Evolutionary conservation across 2,113 vertebrate species (phyloP).

Genomic region (Apteryx mantelli): DNA sequence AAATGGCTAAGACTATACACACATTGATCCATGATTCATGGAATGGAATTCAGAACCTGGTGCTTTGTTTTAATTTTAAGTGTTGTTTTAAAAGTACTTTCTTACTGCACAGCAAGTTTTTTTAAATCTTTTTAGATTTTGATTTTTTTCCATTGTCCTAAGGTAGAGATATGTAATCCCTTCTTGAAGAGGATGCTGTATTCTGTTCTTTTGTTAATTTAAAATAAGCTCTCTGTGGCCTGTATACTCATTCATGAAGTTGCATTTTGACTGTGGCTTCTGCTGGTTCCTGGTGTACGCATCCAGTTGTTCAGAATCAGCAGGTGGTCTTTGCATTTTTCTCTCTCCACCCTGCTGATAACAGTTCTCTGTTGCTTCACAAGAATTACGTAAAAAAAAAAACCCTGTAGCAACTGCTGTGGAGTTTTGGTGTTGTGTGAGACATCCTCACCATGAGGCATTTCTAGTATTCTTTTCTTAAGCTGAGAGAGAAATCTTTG

Average conservation of each 20-base stretch:
- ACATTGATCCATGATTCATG: background rate
- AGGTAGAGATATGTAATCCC: background rate
- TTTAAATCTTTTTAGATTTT: background rate
- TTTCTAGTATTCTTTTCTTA: background rate
- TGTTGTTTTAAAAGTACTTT: background rate
- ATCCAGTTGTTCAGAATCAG: background rate
- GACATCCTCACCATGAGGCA: background rate
- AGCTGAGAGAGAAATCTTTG: background rate
- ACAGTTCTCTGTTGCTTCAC: background rate
- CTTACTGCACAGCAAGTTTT: background rate
- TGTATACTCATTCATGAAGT: background rate
- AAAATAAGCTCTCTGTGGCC: background rate
- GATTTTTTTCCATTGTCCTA: background rate
- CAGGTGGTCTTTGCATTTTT: background rate
- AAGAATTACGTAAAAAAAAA: background rate
- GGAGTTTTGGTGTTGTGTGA: background rate
- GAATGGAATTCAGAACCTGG: background rate
- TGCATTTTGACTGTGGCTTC: background rate
- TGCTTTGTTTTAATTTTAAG: background rate
- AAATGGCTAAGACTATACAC: background rate
- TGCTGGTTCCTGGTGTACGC: background rate
- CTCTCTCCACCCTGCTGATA: background rate
- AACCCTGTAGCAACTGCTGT: background rate
- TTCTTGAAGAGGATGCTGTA: background rate
- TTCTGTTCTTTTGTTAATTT: background rate